phyloP scores from a whole-genome alignment of 2,797 vertebrate species.

The Chaetodon trifasciatus region DNA sequence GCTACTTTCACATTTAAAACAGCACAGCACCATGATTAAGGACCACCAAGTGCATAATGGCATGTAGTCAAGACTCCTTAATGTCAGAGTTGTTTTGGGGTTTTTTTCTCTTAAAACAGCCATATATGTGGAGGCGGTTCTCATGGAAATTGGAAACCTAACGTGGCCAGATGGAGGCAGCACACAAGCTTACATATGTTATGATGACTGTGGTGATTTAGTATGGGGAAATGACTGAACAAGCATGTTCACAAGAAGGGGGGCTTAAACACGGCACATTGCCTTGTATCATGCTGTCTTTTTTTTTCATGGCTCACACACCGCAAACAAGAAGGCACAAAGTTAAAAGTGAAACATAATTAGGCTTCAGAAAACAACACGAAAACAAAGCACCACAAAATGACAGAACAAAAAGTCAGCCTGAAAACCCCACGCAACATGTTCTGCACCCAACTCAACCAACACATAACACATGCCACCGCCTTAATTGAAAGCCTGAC shows the following conservation, averaged over 20 bases:
- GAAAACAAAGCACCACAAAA: constrained; percentile 25
- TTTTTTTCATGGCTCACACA: constrained; percentile 32
- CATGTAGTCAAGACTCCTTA: constrained; percentile 50
- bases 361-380: constrained; percentile 31
- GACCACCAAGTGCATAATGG: constrained; percentile 45
- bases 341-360: constrained; percentile 40
- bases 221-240: constrained; percentile 49
- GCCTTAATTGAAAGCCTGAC: constrained; percentile 78
- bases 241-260: constrained; percentile 35
- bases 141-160: constrained; percentile 36
- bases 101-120: not conserved
- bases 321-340: constrained; percentile 23
- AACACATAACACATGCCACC: constrained; percentile 33
- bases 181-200: constrained; percentile 48
- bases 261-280: constrained; percentile 17
- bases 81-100: constrained; percentile 19
- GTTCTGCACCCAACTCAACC: constrained; percentile 22
- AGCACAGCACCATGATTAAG: constrained; percentile 31
- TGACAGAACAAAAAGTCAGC: constrained; percentile 13
- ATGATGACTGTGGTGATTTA: constrained; percentile 53
- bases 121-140: constrained; percentile 19
- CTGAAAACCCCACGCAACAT: constrained; percentile 31
- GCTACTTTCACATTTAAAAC: constrained; percentile 57
- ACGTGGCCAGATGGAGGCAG: constrained; percentile 61
- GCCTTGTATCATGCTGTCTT: constrained; percentile 18